Base-by-base conservation (phyloP, 2,797 vertebrate genomes). In the Uromys caudimaculatus region DNA sequence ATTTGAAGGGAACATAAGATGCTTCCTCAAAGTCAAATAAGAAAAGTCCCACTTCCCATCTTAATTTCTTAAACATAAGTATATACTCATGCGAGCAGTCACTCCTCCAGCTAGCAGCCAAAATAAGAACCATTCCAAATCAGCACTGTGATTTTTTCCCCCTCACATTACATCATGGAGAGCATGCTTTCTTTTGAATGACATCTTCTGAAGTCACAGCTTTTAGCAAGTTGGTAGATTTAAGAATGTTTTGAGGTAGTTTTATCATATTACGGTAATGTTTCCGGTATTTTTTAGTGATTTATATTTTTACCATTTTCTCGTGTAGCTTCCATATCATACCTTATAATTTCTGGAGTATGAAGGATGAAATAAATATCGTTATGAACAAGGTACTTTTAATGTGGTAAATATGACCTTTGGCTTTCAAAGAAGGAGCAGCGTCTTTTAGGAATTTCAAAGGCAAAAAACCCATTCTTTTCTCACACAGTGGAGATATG, bases 161-260 rank as follows among this genome's bases (percentile, higher is more conserved):
- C 69, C n/a, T 81, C 24, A 19, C 35, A 24, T 93, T 58, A 17
- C 8, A 19, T 95, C 67, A 21, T 75, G 29, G 52, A 84, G 32
- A 82, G 75, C 19, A 83, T 64, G 11, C 6, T 23, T 92, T 38
- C 67, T 69, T 86, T 56, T 64, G 7, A 95, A 64, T 41, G 13
- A 60, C 81, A 56, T 86, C 93, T 97, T 82, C 84, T 78, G 76
- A 90, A 96, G 32, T 75, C 85, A 86, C 21, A 88, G 56, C 93
- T 90, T 76, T 87, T 92, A 89, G 9, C 58, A 54, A 90, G 47
- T n/a, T 93, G 44, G 79, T 64, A 3, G 82, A 44, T 21, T 78
- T 78, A 83, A 71, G 67, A 89, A 67, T n/a, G 44, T 77, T 67
- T 79, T 16, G 32, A 38, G 50, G 75, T 87, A 52, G 21, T 77